Evolutionary conservation across 2,888 invertebrate genomes (phyloP).

Genomic region (Mythimna lalbum): DNA sequence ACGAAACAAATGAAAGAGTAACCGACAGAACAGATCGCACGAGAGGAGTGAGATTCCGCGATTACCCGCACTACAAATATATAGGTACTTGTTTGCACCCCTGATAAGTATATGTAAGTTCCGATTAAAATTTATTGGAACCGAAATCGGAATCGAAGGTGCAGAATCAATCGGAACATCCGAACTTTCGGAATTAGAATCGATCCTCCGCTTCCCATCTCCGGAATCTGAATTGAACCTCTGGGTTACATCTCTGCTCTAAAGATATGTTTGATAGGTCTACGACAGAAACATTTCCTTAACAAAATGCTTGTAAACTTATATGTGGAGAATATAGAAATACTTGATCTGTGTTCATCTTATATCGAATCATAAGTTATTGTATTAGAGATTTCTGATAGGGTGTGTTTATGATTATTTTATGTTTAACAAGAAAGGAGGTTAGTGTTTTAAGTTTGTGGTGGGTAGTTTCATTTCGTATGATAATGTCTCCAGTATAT

Average conservation of each 20-base stretch:
- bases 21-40: no score
- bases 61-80: no score
- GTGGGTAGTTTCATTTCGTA: constrained; percentile 14
- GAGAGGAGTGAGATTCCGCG: no score
- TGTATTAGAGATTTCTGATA: constrained; percentile 12
- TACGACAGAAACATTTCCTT: constrained; percentile 15
- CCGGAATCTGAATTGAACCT: no score
- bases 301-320: constrained; percentile 22
- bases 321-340: constrained; percentile 14
- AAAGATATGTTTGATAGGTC: constrained; percentile 27
- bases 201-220: no score
- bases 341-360: constrained; percentile 7
- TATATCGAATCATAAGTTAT: constrained; percentile 24
- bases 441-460: constrained; percentile 8
- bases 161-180: no score
- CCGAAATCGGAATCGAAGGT: no score
- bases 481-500: not conserved
- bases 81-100: no score
- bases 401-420: constrained; percentile 27
- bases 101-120: no score
- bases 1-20: no score
- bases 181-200: no score
- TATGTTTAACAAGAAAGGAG: constrained; percentile 24
- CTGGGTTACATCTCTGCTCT: not conserved
- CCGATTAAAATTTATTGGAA: no score